Base-by-base conservation (phyloP, 2,113 vertebrate genomes). In the Cacatua alba region DNA sequence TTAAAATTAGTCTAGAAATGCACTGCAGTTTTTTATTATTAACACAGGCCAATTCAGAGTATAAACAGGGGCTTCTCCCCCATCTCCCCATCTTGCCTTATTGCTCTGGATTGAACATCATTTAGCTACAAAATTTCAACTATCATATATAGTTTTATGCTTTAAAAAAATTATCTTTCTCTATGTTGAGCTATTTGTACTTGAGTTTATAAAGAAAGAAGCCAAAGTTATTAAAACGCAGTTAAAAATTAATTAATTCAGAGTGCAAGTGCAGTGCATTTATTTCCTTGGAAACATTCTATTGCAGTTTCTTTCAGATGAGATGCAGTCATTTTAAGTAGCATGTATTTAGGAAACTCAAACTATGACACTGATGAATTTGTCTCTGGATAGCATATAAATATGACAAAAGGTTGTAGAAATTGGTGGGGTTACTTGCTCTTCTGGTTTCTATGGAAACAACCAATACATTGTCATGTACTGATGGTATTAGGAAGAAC, bases 251-350 rank as follows among this genome's bases (percentile, higher is more conserved):
- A 98, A 97, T 97, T 94, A 96, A 97, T 96, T 95, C 91, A 95
- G 96, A 96, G 86, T 95, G 63, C 91, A 94, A 92, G 91, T 95
- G 87, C 72, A 96, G 81, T 94, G 67, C 85, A 69, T 97, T 96
- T 96, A 97, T 98, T 97, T 97, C 98, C 97, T 97, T 97, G 98
- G 98, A 91, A 98, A 98, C 98, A 41, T 96, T 94, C 87, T 90
- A 41, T 92, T 96, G 91, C 97, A 97, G 89, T 97, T 98, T 97
- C 95, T 95, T 97, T 96, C 46, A 92, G 97, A 97, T 93, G 94
- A 97, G 85, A 94, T 93, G 92, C 82, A 97, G 95, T 92, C 95
- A 95, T 98, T 97, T 98, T 97, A 97, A 97, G 74, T 96, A 98
- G 94, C 92, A 88, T 96, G 86, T 97, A 71, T 92, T 82, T 59